Evolutionary conservation across 2,888 invertebrate genomes (phyloP).

Genomic region (Ptilodon capucinus): DNA sequence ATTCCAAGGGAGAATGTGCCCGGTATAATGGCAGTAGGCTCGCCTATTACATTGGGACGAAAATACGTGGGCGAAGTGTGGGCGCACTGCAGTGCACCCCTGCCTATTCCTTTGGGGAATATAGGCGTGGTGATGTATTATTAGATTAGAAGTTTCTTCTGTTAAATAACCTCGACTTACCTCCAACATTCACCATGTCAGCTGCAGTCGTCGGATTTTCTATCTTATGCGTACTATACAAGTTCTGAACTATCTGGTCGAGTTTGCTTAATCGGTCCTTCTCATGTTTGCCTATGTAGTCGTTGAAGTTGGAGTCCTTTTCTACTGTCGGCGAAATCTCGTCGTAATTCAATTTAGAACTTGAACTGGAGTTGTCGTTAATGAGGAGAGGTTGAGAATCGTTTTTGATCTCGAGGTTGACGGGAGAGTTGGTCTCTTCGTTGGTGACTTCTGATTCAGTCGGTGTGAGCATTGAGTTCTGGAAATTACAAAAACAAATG

Average conservation of each 20-base stretch:
- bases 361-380: conserved; percentile 47
- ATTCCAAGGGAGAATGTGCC: no score
- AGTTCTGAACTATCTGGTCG: conserved; percentile 74
- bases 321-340: conserved; percentile 44
- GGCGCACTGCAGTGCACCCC: no score
- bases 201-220: conserved; percentile 51
- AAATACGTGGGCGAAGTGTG: no score
- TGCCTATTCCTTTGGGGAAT: no score
- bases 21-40: no score
- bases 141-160: no score
- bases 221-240: conserved; percentile 73
- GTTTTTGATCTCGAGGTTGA: conserved; percentile 51
- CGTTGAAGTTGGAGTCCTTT: conserved; percentile 39
- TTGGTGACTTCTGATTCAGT: conserved; percentile 48
- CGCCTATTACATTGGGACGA: no score
- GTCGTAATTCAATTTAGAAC: conserved; percentile 46
- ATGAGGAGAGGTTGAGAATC: conserved; percentile 41
- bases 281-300: conserved; percentile 48
- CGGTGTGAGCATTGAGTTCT: conserved; percentile 65
- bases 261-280: conserved; percentile 72
- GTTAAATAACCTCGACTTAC: conserved; percentile 14
- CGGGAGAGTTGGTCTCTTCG: conserved; percentile 44
- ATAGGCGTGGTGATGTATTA: no score
- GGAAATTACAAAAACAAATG: conserved; percentile 31
- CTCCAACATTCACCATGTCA: conserved; percentile 42